Conservation (phyloP, 2,888 invertebrate species). For the Aradus depressus region DNA sequence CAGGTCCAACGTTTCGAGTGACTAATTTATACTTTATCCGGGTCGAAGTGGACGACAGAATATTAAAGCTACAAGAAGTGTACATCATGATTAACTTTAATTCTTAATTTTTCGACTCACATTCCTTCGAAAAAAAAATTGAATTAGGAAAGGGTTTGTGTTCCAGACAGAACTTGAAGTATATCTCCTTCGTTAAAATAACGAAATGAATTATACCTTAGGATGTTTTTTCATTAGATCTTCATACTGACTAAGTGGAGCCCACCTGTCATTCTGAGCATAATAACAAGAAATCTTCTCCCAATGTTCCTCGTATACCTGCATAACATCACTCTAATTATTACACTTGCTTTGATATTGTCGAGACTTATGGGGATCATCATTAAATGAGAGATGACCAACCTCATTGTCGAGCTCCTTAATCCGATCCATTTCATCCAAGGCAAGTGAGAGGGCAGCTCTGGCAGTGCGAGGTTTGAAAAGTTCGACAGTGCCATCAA, state of each 20-base stretch:
- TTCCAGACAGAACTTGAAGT: too few species aligned
- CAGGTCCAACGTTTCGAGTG: too few species aligned
- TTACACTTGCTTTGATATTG: background rate
- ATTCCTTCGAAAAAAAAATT: too few species aligned
- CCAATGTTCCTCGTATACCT: conserved; percentile 39
- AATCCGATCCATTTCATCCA: conserved; percentile 21
- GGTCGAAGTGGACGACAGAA: too few species aligned
- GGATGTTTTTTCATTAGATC: conserved; percentile 43
- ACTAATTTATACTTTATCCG: too few species aligned
- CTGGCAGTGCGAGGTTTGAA: background rate
- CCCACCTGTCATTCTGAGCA: conserved; percentile 71
- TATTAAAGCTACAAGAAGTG: too few species aligned
- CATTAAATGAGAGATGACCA: background rate
- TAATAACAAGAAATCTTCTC: conserved; percentile 67
- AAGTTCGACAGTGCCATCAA: background rate
- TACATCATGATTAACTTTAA: too few species aligned
- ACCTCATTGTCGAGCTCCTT: conserved; percentile 24
- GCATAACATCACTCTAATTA: conserved; percentile 5
- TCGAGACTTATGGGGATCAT: background rate
- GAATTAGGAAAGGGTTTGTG: too few species aligned
- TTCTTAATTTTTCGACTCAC: too few species aligned
- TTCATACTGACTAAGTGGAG: conserved; percentile 58
- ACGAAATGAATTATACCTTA: conserved; percentile 16
- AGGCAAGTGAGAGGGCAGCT: conserved; percentile 15
- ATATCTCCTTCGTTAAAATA: too few species aligned